These are phyloP conservation scores for Myrmecophaga tridactyla DNA, from an alignment of 2,113 vertebrate genomes.

Conservation along the genomic window DNA sequence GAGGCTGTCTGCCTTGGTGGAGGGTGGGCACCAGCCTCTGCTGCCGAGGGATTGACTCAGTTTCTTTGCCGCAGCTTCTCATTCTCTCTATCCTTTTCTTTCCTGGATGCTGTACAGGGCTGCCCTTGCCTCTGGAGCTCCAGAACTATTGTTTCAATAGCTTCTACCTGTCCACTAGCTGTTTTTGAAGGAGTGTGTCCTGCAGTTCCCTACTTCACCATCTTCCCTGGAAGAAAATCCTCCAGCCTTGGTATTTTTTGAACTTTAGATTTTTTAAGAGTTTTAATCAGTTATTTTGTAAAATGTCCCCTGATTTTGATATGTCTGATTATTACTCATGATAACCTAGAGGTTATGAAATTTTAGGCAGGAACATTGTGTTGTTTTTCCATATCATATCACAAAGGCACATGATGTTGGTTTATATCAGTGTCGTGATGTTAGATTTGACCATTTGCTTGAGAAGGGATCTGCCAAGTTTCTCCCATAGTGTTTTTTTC, in stretches of 20 bases:
- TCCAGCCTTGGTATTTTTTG: neutral
- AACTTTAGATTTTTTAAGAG: slow-evolving; percentile 1
- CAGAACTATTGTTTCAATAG: no score
- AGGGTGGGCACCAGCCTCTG: no score
- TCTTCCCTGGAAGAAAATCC: no score
- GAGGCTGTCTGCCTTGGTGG: no score
- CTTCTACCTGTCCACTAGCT: no score
- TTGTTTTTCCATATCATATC: neutral
- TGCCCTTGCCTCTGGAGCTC: no score
- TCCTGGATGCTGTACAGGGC: no score
- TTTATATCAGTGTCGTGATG: neutral
- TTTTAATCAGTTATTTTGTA: neutral
- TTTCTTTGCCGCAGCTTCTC: no score
- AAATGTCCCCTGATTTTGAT: neutral
- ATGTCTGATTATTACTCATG: neutral
- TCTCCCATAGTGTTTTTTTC: neutral
- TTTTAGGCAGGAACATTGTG: neutral
- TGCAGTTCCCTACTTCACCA: no score
- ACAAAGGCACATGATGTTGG: neutral
- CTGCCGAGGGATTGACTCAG: no score
- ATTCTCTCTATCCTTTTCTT: no score
- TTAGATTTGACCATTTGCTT: neutral
- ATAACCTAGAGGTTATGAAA: neutral
- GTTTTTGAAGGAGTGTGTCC: no score
- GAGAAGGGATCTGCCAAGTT: neutral